Conservation (phyloP, 2,113 vertebrate species). For the Steatornis caripensis region DNA sequence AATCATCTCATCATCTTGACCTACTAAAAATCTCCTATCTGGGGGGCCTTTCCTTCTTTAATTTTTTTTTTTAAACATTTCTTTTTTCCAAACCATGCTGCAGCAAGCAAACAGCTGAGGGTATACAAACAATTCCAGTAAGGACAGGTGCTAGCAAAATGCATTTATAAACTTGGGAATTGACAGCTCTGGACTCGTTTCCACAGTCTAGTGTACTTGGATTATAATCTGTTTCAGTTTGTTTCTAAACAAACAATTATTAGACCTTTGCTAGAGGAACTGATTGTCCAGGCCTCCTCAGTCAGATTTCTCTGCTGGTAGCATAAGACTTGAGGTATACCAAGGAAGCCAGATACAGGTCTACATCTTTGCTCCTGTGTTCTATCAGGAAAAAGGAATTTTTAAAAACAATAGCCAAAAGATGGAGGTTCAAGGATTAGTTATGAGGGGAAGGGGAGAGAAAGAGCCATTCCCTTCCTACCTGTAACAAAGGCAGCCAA, state of each 20-base stretch:
- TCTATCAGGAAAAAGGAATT: neutral
- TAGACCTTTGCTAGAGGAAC: neutral
- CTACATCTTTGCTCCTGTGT: neutral
- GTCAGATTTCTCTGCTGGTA: neutral
- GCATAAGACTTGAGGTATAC: neutral
- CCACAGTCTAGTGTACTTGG: neutral
- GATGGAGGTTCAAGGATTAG: neutral
- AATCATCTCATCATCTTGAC: neutral
- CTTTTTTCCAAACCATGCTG: neutral
- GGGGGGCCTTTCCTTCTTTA: neutral
- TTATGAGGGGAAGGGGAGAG: neutral
- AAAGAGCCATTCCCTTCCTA: neutral
- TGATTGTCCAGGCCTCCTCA: neutral
- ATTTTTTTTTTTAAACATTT: neutral
- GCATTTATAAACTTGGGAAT: constrained; percentile 4
- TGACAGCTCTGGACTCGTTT: neutral
- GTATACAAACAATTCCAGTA: neutral
- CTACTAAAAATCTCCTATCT: neutral
- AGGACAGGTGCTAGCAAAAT: neutral
- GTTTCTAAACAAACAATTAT: neutral
- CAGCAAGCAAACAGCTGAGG: neutral
- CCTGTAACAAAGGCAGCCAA: neutral
- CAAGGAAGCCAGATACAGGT: neutral
- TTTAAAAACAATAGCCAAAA: neutral
- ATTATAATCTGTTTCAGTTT: neutral